Percentiles rank a stretch among this genome's conserved stretches.
Conservation (phyloP, 2,888 invertebrate genomes). For the Ectemnius lituratus region DNA sequence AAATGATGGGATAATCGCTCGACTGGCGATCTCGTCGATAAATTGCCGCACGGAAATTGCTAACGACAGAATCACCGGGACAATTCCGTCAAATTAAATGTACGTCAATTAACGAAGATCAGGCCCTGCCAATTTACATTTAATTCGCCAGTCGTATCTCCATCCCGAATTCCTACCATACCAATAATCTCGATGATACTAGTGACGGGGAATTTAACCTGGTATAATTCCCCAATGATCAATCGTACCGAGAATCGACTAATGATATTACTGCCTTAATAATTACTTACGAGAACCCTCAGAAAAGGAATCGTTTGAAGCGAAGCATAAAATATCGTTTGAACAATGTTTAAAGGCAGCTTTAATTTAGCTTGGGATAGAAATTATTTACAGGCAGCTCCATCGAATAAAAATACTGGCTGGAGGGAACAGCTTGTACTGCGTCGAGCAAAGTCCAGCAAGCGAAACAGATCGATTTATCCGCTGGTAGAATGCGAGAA, state of each 20-base stretch:
- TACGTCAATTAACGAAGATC: conserved; percentile 5
- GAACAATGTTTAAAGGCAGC: too few species aligned
- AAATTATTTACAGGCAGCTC: too few species aligned
- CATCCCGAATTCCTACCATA: neutral
- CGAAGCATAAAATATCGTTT: too few species aligned
- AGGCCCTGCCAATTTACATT: neutral
- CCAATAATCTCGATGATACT: conserved; percentile 11
- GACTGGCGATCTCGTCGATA: too few species aligned
- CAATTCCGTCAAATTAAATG: conserved; percentile 10
- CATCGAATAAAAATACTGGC: too few species aligned
- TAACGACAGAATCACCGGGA: neutral
- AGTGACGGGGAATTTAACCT: conserved; percentile 12
- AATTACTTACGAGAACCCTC: too few species aligned
- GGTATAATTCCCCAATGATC: conserved; percentile 41
- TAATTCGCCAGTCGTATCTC: conserved; percentile 3
- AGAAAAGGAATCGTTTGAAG: too few species aligned
- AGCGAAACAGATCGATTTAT: neutral
- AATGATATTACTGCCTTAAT: too few species aligned
- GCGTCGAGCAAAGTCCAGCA: too few species aligned
- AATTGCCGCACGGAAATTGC: neutral
- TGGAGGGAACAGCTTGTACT: too few species aligned
- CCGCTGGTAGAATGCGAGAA: neutral
- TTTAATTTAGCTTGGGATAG: too few species aligned
- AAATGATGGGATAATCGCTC: too few species aligned
- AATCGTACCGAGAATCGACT: conserved; percentile 25